A percentile compares a stretch with the other conserved stretches of the same genome.
Conservation (phyloP, 2,113 vertebrate genomes). For the Larimichthys crocea region DNA sequence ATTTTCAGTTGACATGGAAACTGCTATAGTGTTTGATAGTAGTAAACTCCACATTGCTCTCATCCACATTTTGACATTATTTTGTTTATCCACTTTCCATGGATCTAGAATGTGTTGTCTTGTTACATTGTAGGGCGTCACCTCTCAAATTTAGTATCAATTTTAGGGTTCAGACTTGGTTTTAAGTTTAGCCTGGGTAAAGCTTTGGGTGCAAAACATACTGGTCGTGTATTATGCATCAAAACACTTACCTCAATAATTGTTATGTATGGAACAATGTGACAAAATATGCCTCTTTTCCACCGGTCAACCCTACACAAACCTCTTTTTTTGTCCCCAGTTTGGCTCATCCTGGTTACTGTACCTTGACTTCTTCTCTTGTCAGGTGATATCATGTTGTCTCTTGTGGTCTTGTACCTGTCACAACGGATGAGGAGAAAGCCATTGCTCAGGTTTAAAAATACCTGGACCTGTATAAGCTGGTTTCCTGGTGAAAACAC, state of each 20-base stretch:
- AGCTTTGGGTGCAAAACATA: neutral
- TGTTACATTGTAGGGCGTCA: neutral
- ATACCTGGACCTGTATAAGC: slow-evolving; percentile 18
- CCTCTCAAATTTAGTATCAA: no score
- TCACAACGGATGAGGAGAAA: slow-evolving; percentile 35
- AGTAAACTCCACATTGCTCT: neutral
- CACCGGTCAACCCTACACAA: neutral
- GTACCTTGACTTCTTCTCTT: neutral
- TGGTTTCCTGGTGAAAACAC: slow-evolving; percentile 6
- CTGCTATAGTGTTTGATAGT: neutral
- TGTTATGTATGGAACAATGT: neutral
- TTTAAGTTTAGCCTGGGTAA: neutral
- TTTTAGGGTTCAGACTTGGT: neutral
- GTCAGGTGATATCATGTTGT: slow-evolving; percentile 28
- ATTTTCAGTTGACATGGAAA: neutral
- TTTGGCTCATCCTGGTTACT: neutral
- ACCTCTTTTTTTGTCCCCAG: neutral
- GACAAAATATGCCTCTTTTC: neutral
- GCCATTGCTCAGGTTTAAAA: slow-evolving; percentile 15
- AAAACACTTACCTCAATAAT: neutral
- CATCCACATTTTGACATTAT: neutral
- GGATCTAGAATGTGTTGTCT: neutral
- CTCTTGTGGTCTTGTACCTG: slow-evolving; percentile 38
- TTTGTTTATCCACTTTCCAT: neutral
- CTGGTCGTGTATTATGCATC: neutral